Conservation (phyloP, 2,113 vertebrate genomes). For the Antidorcas marsupialis region DNA sequence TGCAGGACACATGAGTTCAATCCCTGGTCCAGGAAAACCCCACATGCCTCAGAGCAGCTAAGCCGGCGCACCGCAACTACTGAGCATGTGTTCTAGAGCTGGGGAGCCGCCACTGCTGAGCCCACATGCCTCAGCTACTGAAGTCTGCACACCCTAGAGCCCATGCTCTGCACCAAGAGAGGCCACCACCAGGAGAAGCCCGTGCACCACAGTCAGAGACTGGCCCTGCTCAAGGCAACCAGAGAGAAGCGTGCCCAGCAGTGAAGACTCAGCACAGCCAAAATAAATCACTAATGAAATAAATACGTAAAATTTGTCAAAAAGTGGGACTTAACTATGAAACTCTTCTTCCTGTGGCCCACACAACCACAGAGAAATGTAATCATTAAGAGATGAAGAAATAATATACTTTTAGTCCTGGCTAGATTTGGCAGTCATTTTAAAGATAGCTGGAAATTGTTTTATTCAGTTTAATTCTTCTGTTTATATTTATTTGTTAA, state of each 20-base stretch:
- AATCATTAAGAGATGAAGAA: not conserved
- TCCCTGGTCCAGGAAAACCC: not conserved
- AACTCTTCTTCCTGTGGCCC: not conserved
- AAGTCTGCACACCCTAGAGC: not conserved
- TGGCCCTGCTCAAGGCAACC: not conserved
- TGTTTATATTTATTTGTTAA: not conserved
- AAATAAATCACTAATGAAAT: not conserved
- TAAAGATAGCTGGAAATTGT: not conserved
- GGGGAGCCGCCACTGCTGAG: not conserved
- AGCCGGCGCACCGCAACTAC: fast-evolving
- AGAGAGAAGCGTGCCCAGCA: not conserved
- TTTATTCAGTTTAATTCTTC: not conserved
- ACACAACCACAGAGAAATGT: not conserved
- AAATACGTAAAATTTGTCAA: not conserved
- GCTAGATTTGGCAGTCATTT: not conserved
- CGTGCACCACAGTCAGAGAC: fast-evolving
- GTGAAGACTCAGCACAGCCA: no score
- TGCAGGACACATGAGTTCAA: not conserved
- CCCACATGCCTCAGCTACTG: not conserved
- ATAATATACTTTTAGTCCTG: not conserved
- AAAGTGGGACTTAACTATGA: not conserved
- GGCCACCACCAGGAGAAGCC: not conserved
- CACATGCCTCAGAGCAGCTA: not conserved
- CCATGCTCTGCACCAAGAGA: not conserved
- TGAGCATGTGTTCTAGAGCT: no score